Conservation (phyloP, 2,888 invertebrate genomes). For the Pilophorus perplexus region DNA sequence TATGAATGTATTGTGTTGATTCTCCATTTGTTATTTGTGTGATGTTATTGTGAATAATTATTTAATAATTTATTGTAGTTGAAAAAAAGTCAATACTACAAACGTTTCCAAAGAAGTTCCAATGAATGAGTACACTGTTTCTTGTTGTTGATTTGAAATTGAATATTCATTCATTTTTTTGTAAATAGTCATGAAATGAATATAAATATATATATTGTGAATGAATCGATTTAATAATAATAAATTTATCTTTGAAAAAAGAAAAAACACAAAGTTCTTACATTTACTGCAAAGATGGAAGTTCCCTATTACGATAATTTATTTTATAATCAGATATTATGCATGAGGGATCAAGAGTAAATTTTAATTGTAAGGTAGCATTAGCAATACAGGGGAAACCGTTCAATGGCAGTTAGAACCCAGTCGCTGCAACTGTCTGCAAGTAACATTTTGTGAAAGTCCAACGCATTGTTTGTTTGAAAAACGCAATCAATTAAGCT, state of each 20-base stretch:
- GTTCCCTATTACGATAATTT: constrained; percentile 35
- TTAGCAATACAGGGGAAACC: constrained; percentile 36
- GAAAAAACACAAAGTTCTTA: constrained; percentile 10
- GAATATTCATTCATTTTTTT: constrained; percentile 33
- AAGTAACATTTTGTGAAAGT: too few relatives aligned
- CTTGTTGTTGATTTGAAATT: constrained; percentile 33
- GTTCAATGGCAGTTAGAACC: not conserved
- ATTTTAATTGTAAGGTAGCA: constrained; percentile 35
- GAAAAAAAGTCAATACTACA: constrained; percentile 19
- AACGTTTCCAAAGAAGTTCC: constrained; percentile 37
- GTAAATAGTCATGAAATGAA: constrained; percentile 21
- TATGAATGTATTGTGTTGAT: constrained; percentile 34
- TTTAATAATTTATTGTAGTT: constrained; percentile 39
- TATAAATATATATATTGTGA: constrained; percentile 33
- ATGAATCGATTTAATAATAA: constrained; percentile 31
- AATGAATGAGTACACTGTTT: constrained; percentile 29
- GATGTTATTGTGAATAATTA: constrained; percentile 40
- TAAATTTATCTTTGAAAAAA: constrained; percentile 21
- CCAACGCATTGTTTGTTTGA: too few relatives aligned
- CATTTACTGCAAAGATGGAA: constrained; percentile 18
- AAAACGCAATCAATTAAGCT: too few relatives aligned
- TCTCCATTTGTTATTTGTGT: constrained; percentile 40
- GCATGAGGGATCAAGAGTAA: constrained; percentile 41
- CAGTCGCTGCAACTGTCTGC: too few relatives aligned
- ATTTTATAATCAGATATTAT: constrained; percentile 34